Base-by-base conservation (phyloP, 2,888 invertebrate species). In the Drosophila quinaria region DNA sequence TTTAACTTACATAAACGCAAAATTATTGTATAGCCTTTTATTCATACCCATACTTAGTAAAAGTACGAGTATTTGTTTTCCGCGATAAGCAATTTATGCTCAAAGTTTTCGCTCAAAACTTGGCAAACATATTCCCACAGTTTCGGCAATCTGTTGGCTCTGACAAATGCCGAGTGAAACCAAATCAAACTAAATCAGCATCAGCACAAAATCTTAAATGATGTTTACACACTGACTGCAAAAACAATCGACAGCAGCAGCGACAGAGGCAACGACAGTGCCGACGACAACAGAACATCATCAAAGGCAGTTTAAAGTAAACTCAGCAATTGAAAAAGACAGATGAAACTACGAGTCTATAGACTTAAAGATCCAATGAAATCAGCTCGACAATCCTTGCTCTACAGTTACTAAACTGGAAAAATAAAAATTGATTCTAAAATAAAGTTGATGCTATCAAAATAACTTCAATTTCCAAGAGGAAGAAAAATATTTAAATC, bases 51-150 rank as follows among this genome's bases (percentile, higher is more conserved):
- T 47, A 65, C 25, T 50, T 29, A 54, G 31, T 51, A 54, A 58
- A 61, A 74, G 73, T 67, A 58, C 47, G 60, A 47, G 66, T 61
- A 70, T 71, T 58, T 51, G 33, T 60, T 51, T 51, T n/a, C 31
- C 17, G 74, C 77, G 87, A 84, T 84, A 84, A 84, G 87, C 84
- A 79, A 83, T 81, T 86, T 86, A 79, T 83, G 81, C 58, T 22
- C 61, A 86, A 83, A 81, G 76, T 83, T 86, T 79, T 58, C 64
- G 69, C 71, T 73, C 61, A 71, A 75, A 86, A 86, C 74, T 83
- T 83, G 64, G 56, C 70, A 56, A 76, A 61, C 63, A 58, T 44
- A 42, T 49, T 49, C 44, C 56, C 68, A 69, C 69, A 70, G 68
- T 67, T 68, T 61, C 25, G 50, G 51, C 70, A 74, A 74, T 62